Evolutionary conservation across 2,797 vertebrate species (phyloP).

Genomic region (Trachurus trachurus): DNA sequence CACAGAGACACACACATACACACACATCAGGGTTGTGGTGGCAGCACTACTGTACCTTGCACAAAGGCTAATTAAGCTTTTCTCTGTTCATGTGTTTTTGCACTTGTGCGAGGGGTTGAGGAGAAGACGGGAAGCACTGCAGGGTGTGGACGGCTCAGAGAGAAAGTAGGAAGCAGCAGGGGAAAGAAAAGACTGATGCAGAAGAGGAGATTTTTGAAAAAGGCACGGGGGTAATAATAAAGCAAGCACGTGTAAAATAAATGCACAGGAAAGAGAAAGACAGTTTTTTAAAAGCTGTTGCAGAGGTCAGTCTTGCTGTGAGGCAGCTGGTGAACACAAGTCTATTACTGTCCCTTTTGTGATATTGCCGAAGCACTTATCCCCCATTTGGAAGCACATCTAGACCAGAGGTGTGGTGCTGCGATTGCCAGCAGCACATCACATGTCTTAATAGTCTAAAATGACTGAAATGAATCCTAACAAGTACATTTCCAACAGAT

Average conservation of each 20-base stretch:
- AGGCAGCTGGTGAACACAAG: conserved; percentile 61
- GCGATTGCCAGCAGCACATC: conserved; percentile 36
- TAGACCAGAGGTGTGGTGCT: conserved; percentile 31
- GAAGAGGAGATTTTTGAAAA: background rate
- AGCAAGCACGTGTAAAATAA: conserved; percentile 1
- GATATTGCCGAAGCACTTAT: conserved; percentile 46
- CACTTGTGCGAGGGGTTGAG: conserved; percentile 11
- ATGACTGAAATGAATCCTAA: conserved; percentile 51
- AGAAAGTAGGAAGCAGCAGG: conserved; percentile 8
- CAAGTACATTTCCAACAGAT: conserved; percentile 52
- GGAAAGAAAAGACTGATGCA: conserved; percentile 29
- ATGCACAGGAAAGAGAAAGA: conserved; percentile 26
- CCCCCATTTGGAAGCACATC: conserved; percentile 42
- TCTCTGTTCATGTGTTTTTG: conserved; percentile 6
- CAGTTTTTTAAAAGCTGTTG: conserved; percentile 36
- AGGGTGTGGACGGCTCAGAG: conserved; percentile 19
- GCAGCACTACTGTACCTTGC: background rate
- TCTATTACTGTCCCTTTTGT: conserved; percentile 38
- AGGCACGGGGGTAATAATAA: conserved; percentile 13
- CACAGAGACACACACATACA: conserved; percentile 1
- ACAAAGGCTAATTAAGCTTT: conserved; percentile 32
- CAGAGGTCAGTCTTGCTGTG: conserved; percentile 35
- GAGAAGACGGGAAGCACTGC: conserved; percentile 40
- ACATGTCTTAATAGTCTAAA: conserved; percentile 30
- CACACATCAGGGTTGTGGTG: background rate